These are phyloP conservation scores for Clarias pachynema DNA, from an alignment of 2,797 vertebrate species.

Conservation along the genomic window DNA sequence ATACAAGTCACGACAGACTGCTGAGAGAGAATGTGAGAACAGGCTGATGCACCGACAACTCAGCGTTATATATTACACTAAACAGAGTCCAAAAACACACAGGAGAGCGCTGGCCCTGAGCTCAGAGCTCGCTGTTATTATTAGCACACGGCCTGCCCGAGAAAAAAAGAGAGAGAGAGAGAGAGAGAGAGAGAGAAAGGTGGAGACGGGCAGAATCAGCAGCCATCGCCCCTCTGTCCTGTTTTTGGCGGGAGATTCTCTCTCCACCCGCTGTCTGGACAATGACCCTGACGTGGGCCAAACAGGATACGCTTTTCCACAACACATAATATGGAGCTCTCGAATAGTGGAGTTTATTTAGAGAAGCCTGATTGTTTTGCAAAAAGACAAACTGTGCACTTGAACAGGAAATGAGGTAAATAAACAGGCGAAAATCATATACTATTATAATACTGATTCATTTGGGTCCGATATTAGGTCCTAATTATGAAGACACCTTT, in stretches of 20 bases:
- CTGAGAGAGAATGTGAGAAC: not conserved
- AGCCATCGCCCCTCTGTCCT: conserved; percentile 66
- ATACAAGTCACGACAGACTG: conserved; percentile 25
- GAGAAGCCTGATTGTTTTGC: not conserved
- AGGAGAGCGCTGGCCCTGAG: conserved; percentile 7
- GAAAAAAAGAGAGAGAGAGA: conserved; percentile 9
- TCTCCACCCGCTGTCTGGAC: conserved; percentile 74
- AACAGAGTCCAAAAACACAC: conserved; percentile 12
- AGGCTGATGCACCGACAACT: conserved; percentile 8
- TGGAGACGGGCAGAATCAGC: conserved; percentile 59
- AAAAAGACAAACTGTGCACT: not conserved
- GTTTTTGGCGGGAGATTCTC: conserved; percentile 62
- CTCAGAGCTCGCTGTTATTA: conserved; percentile 43
- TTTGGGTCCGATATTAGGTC: not conserved
- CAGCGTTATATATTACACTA: not conserved
- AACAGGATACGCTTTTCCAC: conserved; percentile 72
- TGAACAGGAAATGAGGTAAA: not conserved
- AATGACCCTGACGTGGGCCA: conserved; percentile 69
- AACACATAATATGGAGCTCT: conserved; percentile 53
- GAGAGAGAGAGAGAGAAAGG: not conserved
- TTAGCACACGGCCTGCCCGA: conserved; percentile 37
- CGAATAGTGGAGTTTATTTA: conserved; percentile 16
- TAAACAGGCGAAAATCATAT: not conserved
- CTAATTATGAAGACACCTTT: not conserved
- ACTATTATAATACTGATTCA: not conserved